Percentiles rank a stretch among this genome's conserved stretches.
phyloP scores from a whole-genome alignment of 2,113 vertebrate genomes.

The Melanerpes aurifrons region DNA sequence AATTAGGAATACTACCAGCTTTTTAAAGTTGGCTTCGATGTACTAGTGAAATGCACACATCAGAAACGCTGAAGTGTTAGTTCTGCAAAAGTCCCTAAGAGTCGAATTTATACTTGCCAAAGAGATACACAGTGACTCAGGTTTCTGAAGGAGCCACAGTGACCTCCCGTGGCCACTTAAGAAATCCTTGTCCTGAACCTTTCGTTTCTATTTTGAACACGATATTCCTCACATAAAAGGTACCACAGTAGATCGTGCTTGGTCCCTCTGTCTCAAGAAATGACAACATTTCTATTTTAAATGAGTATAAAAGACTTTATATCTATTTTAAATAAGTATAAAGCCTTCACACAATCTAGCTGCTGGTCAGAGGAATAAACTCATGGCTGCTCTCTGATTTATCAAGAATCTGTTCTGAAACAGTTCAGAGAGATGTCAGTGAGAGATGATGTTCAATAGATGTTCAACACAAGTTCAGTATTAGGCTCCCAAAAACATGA shows the following conservation, averaged over 20 bases:
- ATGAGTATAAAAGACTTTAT: not conserved
- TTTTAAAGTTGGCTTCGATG: constrained; percentile 27
- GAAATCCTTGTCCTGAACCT: not conserved
- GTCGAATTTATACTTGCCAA: constrained; percentile 7
- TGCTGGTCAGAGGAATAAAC: not conserved
- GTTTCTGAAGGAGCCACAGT: constrained; percentile 38
- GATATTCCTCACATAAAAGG: not conserved
- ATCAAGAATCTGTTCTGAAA: not conserved
- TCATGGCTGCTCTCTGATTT: not conserved
- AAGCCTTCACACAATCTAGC: not conserved
- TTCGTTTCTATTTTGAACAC: not conserved
- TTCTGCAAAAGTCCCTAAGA: not conserved
- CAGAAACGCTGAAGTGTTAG: constrained; percentile 7
- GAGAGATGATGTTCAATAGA: not conserved
- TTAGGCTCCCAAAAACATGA: not conserved
- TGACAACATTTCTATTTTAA: not conserved
- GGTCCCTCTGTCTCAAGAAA: not conserved
- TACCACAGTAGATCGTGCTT: not conserved
- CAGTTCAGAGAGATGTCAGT: not conserved
- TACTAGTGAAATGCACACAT: not conserved
- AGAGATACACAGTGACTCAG: not conserved
- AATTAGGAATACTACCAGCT: constrained; percentile 26
- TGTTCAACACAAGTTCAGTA: not conserved
- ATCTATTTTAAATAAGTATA: not conserved
- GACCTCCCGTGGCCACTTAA: constrained; percentile 39